Evolutionary conservation across 2,113 vertebrate species (phyloP).

Genomic region (Colius striatus): DNA sequence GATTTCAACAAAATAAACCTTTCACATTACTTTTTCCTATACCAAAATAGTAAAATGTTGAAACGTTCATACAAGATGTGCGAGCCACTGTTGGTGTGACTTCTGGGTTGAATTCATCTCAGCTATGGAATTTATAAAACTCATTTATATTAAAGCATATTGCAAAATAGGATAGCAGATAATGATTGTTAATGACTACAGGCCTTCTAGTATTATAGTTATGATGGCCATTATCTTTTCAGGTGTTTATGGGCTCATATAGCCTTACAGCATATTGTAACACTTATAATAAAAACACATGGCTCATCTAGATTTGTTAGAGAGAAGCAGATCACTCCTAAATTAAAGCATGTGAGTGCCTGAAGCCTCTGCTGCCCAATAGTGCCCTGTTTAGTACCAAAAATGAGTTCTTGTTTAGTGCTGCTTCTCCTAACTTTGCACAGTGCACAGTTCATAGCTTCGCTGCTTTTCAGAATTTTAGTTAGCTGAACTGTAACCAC

Average conservation of each 20-base stretch:
- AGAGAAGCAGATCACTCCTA: not conserved
- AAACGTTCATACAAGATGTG: not conserved
- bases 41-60: not conserved
- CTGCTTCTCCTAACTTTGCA: not conserved
- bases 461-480: not conserved
- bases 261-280: not conserved
- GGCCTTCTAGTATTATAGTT: not conserved
- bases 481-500: not conserved
- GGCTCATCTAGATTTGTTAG: not conserved
- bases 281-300: not conserved
- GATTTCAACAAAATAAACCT: not conserved
- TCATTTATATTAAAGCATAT: not conserved
- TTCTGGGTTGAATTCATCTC: not conserved
- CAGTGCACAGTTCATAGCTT: not conserved
- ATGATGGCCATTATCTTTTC: not conserved
- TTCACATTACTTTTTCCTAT: not conserved
- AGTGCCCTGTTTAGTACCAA: not conserved
- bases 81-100: not conserved
- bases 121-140: not conserved
- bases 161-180: not conserved
- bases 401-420: not conserved
- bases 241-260: not conserved
- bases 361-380: not conserved
- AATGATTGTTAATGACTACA: not conserved
- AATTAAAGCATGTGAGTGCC: not conserved